Percentiles rank a stretch among this genome's conserved stretches.
Evolutionary conservation across 2,888 invertebrate genomes (phyloP).

Genomic region (Micropterix aruncella): DNA sequence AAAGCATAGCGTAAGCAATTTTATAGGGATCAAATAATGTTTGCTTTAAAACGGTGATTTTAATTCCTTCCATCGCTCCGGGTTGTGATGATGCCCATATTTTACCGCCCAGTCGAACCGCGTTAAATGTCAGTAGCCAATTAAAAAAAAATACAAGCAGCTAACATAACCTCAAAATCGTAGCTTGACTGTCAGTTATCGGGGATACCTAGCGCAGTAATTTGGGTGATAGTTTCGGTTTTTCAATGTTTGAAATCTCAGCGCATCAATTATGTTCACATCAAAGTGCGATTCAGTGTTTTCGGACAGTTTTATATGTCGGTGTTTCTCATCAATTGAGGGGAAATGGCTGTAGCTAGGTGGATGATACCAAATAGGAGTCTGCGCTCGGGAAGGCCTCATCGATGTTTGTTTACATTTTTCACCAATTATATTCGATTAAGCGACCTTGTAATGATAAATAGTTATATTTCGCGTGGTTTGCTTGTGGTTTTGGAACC

Average conservation of each 20-base stretch:
- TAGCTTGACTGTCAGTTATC: constrained; percentile 2
- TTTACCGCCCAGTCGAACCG: too few species aligned
- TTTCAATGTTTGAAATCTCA: too few species aligned
- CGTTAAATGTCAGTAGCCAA: too few species aligned
- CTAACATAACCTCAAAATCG: constrained; percentile 1
- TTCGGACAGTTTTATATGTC: background rate
- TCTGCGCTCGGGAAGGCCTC: constrained; percentile 30
- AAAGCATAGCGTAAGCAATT: too few species aligned
- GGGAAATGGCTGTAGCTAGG: constrained; percentile 35
- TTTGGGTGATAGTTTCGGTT: too few species aligned
- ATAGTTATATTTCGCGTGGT: constrained; percentile 7
- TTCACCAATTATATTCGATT: constrained; percentile 7
- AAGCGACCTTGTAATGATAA: constrained; percentile 7
- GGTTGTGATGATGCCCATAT: too few species aligned
- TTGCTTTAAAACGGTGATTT: too few species aligned
- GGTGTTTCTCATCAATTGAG: constrained; percentile 7
- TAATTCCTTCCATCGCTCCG: too few species aligned
- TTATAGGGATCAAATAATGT: too few species aligned
- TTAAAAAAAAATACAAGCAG: too few species aligned
- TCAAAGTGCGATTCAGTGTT: background rate
- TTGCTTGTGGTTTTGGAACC: too few species aligned
- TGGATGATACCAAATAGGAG: constrained; percentile 35
- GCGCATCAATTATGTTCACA: background rate
- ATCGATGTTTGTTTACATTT: constrained; percentile 19
- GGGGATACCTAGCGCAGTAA: too few species aligned